Base-by-base conservation (phyloP, 1,140 invertebrate genomes). In the Nebria ingens region DNA sequence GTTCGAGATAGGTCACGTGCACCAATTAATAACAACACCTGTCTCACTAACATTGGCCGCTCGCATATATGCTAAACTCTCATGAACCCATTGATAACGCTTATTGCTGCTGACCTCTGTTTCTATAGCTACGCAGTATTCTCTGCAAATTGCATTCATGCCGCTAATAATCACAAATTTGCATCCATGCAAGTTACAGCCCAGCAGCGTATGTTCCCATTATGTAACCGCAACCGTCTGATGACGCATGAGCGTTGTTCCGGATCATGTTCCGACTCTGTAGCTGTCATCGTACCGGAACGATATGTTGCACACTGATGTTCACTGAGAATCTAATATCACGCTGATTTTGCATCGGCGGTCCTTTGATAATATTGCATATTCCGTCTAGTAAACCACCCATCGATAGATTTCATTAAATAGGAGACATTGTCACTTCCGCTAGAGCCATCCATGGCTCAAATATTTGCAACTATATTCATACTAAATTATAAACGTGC, bases 111-210 rank as follows among this genome's bases (percentile, higher is more conserved):
- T 34, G 25, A 34, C 25, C 25, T 34, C 25, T 34, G 25, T 6
- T n/a, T 34, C 25, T n/a, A n/a, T 34, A 34, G 25, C n/a, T 34
- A 34, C 25, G 25, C 25, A 34, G 40, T 17, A 45, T 45, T 45
- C 40, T 45, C 6, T 45, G 40, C 40, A 45, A 45, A 45, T 45
- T 45, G 40, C 40, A 17, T 45, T 45, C 40, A 45, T 45, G 40
- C 40, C 40, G 17, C 40, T 45, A 45, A 45, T 45, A 45, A 45
- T 45, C 40, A 45, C 40, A 45, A 45, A 45, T 45, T 45, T 45
- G 40, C 40, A 45, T 45, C 40, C 6, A 45, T 4, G 40, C 40
- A 45, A 45, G 40, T 45, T 45, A 45, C 6, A 12, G n/a, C n/a
- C n/a, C n/a, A n/a, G 17, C 40, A 45, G 3, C 40, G 40, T 45